These are phyloP conservation scores for Nannobrachium achirus DNA, from an alignment of 2,113 vertebrate genomes.

Conservation along the genomic window DNA sequence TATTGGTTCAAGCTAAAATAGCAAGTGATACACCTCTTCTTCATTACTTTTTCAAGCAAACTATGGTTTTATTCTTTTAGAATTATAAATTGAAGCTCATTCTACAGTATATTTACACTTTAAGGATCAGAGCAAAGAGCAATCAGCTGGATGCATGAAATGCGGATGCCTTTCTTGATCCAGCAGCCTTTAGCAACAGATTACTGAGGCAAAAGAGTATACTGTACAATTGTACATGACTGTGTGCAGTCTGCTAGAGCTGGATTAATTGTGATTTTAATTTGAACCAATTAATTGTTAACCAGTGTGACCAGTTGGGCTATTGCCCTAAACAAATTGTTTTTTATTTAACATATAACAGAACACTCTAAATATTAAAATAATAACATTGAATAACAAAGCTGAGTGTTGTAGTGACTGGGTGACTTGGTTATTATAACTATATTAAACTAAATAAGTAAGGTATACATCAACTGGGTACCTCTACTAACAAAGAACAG, in stretches of 20 bases:
- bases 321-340: no score
- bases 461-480: neutral
- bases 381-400: conserved; percentile 38
- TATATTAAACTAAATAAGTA: neutral
- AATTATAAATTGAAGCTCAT: neutral
- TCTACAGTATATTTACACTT: neutral
- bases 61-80: no score
- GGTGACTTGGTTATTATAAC: neutral
- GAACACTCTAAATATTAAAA: neutral
- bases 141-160: neutral
- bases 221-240: no score
- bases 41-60: neutral
- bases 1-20: neutral
- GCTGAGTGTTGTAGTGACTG: conserved; percentile 27
- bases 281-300: neutral
- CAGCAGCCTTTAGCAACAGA: no score
- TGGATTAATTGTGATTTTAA: neutral
- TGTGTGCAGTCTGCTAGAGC: neutral
- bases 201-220: no score
- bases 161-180: neutral
- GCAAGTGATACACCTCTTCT: neutral
- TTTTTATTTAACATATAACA: conserved; percentile 4
- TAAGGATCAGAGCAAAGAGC: neutral
- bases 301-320: no score
- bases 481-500: no score